Conservation (phyloP, 1,140 invertebrate genomes). For the Mactra quadrangularis region DNA sequence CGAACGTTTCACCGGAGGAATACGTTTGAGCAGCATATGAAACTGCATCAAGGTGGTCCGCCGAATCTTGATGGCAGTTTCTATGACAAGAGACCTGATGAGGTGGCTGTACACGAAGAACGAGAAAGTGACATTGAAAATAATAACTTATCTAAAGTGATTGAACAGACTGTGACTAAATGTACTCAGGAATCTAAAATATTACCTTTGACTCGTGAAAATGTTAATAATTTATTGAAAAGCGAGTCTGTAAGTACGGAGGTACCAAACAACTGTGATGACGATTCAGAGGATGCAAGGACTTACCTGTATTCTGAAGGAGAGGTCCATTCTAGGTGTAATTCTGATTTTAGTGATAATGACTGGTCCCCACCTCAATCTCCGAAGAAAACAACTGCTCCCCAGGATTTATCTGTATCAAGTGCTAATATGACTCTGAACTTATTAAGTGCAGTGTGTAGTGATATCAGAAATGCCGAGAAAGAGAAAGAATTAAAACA, state of each 20-base stretch:
- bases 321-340: slow-evolving; percentile 40
- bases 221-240: slow-evolving; percentile 12
- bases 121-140: slow-evolving; percentile 60
- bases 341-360: slow-evolving; percentile 42
- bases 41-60: slow-evolving; percentile 36
- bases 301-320: slow-evolving; percentile 58
- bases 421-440: slow-evolving; percentile 49
- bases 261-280: neutral
- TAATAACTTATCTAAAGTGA: slow-evolving; percentile 41
- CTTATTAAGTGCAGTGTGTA: slow-evolving; percentile 54
- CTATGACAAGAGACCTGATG: slow-evolving; percentile 53
- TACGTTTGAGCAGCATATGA: slow-evolving; percentile 56
- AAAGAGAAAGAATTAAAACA: slow-evolving; percentile 49
- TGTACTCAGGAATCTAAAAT: neutral
- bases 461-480: slow-evolving; percentile 57
- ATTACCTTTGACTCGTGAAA: slow-evolving; percentile 12
- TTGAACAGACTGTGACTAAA: neutral
- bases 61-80: slow-evolving; percentile 53
- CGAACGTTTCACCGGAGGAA: slow-evolving; percentile 54
- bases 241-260: slow-evolving; percentile 6
- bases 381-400: slow-evolving; percentile 16
- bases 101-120: slow-evolving; percentile 46
- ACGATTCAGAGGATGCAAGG: slow-evolving; percentile 35
- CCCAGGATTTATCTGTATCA: slow-evolving; percentile 38
- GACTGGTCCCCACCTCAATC: slow-evolving; percentile 12